Evolutionary conservation across 2,797 vertebrate genomes (phyloP), one percentile per base, ranked within the genome.

Genomic region (Anomalospiza imberbis): DNA sequence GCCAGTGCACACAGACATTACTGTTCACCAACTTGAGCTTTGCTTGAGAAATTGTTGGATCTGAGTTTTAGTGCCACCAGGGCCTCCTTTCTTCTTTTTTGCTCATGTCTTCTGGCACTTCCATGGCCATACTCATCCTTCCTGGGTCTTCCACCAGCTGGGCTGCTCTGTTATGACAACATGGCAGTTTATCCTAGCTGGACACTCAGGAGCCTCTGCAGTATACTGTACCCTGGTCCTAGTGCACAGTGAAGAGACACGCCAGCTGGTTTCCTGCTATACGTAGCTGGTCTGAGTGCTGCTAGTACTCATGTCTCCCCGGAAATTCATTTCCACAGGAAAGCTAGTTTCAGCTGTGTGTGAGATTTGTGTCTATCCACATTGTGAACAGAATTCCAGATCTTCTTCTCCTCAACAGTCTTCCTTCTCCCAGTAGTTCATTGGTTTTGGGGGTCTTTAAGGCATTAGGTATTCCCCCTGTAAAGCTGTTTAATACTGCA

Each of bases 331-430:
- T 88, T 83, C 71, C 61, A 54, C 28, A 79, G 60, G 75, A 70
- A 58, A 53, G 13, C 18, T 24, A 3, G 6, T 74, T 85, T 70
- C 40, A 29, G 6, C 55, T 51, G 32, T 13, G 5, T 61, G 51
- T 67, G 85, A 66, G 83, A 57, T 58, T 79, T 58, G 12, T 24
- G 60, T 70, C 71, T 45, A 26, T 80, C 47, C 68, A 62, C 44
- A 6, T 51, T 65, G 45, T n/a, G 68, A 57, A 19, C 6, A 73
- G 24, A 24, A 38, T 78, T 91, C 60, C 14, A 40, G 13, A 51
- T 66, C 71, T 95, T 68, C 74, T 94, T 87, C 51, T 96, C 48
- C 67, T 94, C 87, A 81, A 60, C 73, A 91, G 72, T 63, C 60
- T 61, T 90, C 53, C 40, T 53, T 65, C 74, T 77, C 63, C 62